phyloP scores from a whole-genome alignment of 92 coral and sea anemone genomes.

The Phenganax stokvisi region DNA sequence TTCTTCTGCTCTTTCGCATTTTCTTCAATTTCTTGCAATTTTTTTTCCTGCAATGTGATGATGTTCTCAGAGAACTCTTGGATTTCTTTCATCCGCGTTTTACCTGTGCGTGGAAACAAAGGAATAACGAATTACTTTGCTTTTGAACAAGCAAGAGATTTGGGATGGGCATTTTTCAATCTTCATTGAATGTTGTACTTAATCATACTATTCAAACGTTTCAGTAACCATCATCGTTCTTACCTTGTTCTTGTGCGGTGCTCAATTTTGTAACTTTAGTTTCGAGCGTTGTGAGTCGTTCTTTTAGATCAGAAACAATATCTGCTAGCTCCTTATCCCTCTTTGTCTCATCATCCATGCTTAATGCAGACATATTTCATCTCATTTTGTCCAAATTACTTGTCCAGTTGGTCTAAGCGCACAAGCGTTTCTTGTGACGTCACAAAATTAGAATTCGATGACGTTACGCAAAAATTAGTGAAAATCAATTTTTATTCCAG shows the following conservation, averaged over 20 bases:
- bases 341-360: conserved; percentile 13
- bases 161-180: too few relatives aligned
- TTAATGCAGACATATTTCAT: background rate
- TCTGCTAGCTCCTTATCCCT: background rate
- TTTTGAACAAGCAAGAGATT: too few relatives aligned
- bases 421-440: conserved; percentile 7
- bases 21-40: conserved; percentile 31
- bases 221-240: background rate
- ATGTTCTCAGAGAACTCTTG: conserved; percentile 32
- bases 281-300: conserved; percentile 23
- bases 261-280: conserved; percentile 11
- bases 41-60: conserved; percentile 18
- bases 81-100: conserved; percentile 29
- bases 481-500: too few relatives aligned
- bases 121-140: too few relatives aligned
- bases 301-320: background rate
- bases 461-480: too few relatives aligned
- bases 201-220: too few relatives aligned
- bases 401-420: background rate
- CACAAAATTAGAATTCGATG: background rate
- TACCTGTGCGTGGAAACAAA: background rate
- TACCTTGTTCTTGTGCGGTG: background rate
- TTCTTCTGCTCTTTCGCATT: conserved; percentile 25
- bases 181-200: too few relatives aligned
- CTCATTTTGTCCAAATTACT: background rate